Evolutionary conservation across 1,140 invertebrate genomes (phyloP).

Genomic region (Acromyrmex charruanus): DNA sequence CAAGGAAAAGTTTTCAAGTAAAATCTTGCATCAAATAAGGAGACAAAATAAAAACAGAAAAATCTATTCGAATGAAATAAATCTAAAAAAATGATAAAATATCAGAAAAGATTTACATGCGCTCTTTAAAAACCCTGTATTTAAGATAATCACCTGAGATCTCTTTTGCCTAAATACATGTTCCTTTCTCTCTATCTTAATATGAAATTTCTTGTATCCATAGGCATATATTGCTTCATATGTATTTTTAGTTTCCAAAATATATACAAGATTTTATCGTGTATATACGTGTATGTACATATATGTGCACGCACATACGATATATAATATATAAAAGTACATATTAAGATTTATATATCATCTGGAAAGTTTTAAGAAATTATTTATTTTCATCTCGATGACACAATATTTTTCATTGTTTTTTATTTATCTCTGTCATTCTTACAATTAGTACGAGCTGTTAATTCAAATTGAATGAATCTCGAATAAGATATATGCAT

Average conservation of each 20-base stretch:
- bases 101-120: conserved; percentile 65
- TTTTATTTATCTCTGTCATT: too few species aligned
- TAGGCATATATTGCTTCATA: neutral
- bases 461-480: neutral
- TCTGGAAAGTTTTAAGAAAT: too few species aligned
- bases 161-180: conserved; percentile 38
- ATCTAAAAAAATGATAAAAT: conserved; percentile 70
- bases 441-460: conserved; percentile 20
- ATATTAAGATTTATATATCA: too few species aligned
- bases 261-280: neutral
- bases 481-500: neutral
- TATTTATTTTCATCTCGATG: too few species aligned
- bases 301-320: neutral
- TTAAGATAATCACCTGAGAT: conserved; percentile 37
- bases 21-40: conserved; percentile 83
- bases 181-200: conserved; percentile 57
- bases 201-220: conserved; percentile 15
- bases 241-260: conserved; percentile 18
- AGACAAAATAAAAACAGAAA: conserved; percentile 22
- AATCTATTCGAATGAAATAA: conserved; percentile 79
- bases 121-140: conserved; percentile 66
- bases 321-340: too few species aligned
- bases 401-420: too few species aligned
- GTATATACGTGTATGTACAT: neutral
- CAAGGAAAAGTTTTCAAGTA: conserved; percentile 99